Evolutionary conservation across 2,797 vertebrate genomes (phyloP), one percentile per base, ranked within the genome.

Genomic region (Pseudocheirus occidentalis): DNA sequence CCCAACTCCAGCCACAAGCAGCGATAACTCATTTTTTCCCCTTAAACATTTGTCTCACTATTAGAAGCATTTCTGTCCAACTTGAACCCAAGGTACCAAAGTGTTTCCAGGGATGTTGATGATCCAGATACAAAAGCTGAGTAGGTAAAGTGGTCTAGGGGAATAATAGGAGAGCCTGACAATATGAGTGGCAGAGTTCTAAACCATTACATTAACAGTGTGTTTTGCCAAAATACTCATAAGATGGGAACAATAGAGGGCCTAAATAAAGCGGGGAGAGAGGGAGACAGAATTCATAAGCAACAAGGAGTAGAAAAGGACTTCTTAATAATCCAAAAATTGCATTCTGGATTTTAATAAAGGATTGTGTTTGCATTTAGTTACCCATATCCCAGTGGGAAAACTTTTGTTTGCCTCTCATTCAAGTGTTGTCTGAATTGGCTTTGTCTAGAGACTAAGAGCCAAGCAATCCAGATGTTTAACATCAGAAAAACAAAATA

Each of bases 401-500:
- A 21, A 27, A 81, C 24, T 50, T 46, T 87, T 87, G 40, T 87
- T 46, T 50, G 40, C 40, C 40, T 87, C 73, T 50, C 21, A 87
- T 87, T 87, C 73, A 87, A 87, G 9, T 87, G 73, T 50, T 50
- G 21, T 87, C 40, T 87, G 73, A 87, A 87, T 46, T 50, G 40
- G 40, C 73, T 87, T 87, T 87, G 40, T 81, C 12, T 50, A 50
- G 40, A 87, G 73, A 87, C 73, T 50, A 81, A 81, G 40, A 87
- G 18, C 24, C 40, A 87, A n/a, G 73, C 73, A 87, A 87, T 87
- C 73, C 73, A 87, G 73, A 87, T 87, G 73, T 92, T 92, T 92
- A 46, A 62, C 57, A 59, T 92, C 57, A 92, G 91, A 46, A 92
- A 31, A 40, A 46, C 59, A 52, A 59, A 92, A 92, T 50, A 57